A percentile compares a stretch with the other conserved stretches of the same genome.
Conservation (phyloP, 2,797 vertebrate species). For the Mus caroli region DNA sequence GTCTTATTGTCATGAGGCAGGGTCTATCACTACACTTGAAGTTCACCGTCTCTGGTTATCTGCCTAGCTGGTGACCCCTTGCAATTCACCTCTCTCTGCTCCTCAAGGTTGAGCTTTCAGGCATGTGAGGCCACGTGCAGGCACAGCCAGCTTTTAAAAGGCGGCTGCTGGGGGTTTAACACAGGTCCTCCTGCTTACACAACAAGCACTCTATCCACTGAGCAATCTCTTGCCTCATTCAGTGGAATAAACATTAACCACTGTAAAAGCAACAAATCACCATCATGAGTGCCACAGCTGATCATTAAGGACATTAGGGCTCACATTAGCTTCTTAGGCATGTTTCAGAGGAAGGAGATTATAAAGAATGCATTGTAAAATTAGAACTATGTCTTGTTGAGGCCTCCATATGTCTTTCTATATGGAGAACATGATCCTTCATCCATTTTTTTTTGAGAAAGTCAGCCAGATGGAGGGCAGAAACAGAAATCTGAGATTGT, state of each 20-base stretch:
- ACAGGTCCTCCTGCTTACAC: not conserved
- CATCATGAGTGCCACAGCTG: not conserved
- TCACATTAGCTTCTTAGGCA: not conserved
- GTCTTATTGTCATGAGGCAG: not conserved
- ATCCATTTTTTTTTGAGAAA: not conserved
- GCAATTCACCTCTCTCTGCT: not conserved
- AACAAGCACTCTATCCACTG: not conserved
- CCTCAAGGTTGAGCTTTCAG: not conserved
- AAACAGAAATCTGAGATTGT: slow-evolving; percentile 19
- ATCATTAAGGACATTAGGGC: not conserved
- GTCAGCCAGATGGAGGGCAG: not conserved
- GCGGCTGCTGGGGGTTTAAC: not conserved
- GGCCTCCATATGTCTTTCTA: not conserved
- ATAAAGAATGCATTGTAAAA: slow-evolving; percentile 1
- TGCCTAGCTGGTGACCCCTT: not conserved
- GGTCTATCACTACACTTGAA: not conserved
- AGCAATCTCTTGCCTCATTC: not conserved
- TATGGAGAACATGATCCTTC: not conserved
- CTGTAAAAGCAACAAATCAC: not conserved
- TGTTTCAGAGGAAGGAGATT: not conserved
- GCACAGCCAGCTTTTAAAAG: not conserved
- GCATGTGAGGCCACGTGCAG: not conserved
- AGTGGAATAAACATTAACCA: slow-evolving; percentile 22
- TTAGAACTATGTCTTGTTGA: slow-evolving; percentile 32
- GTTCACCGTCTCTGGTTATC: not conserved